A percentile compares a stretch with the other conserved stretches of the same genome.
Conservation (phyloP, 2,797 vertebrate genomes). For the Rhinichthys osculus region DNA sequence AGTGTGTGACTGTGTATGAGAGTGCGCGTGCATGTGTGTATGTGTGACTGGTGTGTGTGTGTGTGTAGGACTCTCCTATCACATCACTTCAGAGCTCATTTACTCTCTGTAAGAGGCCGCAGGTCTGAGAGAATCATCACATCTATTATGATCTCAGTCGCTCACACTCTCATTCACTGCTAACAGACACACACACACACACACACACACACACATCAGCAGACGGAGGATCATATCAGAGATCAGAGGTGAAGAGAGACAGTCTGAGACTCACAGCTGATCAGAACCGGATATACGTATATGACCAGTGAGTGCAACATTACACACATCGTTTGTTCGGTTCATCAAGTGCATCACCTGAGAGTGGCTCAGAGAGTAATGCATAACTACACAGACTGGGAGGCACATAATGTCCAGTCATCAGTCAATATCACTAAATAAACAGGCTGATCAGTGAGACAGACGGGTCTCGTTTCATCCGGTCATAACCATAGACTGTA, state of each 20-base stretch:
- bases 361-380: not conserved
- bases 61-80: not conserved
- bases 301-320: not conserved
- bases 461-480: not conserved
- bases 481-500: no score
- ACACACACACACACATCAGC: no score
- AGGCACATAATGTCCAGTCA: not conserved
- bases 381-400: not conserved
- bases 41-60: not conserved
- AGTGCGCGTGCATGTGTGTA: not conserved
- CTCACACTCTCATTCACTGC: constrained; percentile 9
- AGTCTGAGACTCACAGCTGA: not conserved
- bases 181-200: not conserved
- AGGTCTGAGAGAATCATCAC: constrained; percentile 46
- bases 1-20: not conserved
- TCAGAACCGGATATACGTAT: not conserved
- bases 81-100: constrained; percentile 44
- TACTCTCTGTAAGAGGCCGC: constrained; percentile 32
- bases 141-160: constrained; percentile 43
- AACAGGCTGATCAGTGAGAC: no score
- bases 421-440: not conserved
- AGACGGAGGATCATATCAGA: not conserved
- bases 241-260: not conserved
- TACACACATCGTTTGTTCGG: no score
- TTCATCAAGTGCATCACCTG: not conserved